These are phyloP conservation scores for Acropora yongei DNA, from an alignment of 64 coral and sea anemone genomes.

Conservation along the genomic window DNA sequence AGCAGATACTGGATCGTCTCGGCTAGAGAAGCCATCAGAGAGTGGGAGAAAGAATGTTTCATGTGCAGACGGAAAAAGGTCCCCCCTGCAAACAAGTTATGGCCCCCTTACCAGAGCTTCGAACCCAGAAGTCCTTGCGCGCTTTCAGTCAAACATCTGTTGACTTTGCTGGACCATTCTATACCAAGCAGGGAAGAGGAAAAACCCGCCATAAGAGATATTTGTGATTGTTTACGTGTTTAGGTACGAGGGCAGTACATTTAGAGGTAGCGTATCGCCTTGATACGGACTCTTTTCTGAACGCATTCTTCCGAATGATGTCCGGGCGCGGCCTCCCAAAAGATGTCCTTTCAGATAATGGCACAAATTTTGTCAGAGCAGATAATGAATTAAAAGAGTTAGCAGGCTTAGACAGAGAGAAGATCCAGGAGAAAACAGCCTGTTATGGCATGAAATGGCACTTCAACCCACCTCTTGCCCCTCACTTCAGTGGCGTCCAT, in stretches of 20 bases:
- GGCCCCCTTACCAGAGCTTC: slow-evolving; percentile 62
- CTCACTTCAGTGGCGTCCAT: slow-evolving; percentile 44
- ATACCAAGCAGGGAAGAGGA: not conserved
- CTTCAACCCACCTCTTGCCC: slow-evolving; percentile 19
- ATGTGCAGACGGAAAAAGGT: slow-evolving; percentile 59
- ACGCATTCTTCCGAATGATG: not conserved
- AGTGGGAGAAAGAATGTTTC: slow-evolving; percentile 65
- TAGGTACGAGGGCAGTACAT: not conserved
- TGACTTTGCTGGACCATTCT: slow-evolving; percentile 16
- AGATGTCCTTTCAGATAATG: slow-evolving; percentile 10
- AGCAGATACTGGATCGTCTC: slow-evolving; percentile 58
- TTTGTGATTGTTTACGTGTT: slow-evolving; percentile 3
- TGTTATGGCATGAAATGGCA: slow-evolving; percentile 3
- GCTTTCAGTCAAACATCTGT: slow-evolving; percentile 54
- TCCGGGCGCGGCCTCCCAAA: not conserved
- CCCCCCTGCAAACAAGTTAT: slow-evolving; percentile 46
- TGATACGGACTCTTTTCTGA: slow-evolving; percentile 35
- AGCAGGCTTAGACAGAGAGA: not conserved
- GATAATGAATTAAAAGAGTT: not conserved
- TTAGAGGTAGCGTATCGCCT: slow-evolving; percentile 6
- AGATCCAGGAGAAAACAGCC: not conserved
- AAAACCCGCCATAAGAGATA: slow-evolving; percentile 5
- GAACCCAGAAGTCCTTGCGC: slow-evolving; percentile 31
- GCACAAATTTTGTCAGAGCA: slow-evolving; percentile 16
- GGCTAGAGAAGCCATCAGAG: slow-evolving; percentile 51